Base-by-base conservation (phyloP, 2,113 vertebrate genomes). In the Anseranas semipalmata region DNA sequence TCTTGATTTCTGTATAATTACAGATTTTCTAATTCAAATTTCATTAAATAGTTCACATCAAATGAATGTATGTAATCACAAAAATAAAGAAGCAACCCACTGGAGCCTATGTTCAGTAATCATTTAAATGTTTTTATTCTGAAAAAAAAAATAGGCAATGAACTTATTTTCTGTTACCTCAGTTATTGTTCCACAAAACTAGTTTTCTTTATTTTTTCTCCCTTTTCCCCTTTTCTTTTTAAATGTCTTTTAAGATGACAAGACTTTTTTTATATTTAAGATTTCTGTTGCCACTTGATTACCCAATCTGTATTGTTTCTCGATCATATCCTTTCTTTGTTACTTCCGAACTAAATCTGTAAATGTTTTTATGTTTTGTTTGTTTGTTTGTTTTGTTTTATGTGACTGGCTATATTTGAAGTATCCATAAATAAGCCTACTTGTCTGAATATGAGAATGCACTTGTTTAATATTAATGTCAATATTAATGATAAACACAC, bases 1-100 rank as follows among this genome's bases (percentile, higher is more conserved):
- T 84, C 10, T 65, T 89, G 16, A 7, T 55, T 77, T 79, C 63
- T 91, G 39, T 85, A 82, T 53, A 95, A 81, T 93, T 86, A 94
- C 32, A 87, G 24, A 86, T 82, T 95, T 52, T 89, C 46, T 95
- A 82, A 95, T 55, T 85, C 82, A 89, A 92, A 95, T 95, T 88
- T 48, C 78, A 94, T 87, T 92, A 78, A 89, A 80, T 82, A 41
- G 48, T 72, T 74, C n/a, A 87, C 76, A 90, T 85, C 56, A 89
- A 93, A 93, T 77, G 78, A 85, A 75, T 91, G 77, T 70, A 96
- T 94, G n/a, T 76, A 88, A 76, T 75, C 30, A 75, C 12, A 89
- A 87, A 96, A 96, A 65, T 24, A 76, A 90, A 39, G 66, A 91
- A 80, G 53, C 50, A 76, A 81, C 12, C 56, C 19, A 83, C 24